Evolutionary conservation across 2,113 vertebrate genomes (phyloP).

Genomic region (Nannobrachium achirus): DNA sequence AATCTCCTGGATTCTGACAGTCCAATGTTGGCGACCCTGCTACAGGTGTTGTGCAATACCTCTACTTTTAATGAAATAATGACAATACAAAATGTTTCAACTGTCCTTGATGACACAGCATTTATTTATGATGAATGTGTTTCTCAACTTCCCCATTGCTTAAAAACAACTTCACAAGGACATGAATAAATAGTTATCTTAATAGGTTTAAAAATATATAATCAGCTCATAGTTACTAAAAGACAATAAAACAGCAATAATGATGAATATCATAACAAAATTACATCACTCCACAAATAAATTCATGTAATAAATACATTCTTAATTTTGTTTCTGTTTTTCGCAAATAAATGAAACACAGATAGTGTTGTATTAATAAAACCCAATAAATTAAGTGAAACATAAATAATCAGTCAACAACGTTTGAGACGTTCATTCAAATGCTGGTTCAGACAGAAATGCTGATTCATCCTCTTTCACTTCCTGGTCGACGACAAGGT

Average conservation of each 20-base stretch:
- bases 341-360: too few species aligned
- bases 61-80: too few species aligned
- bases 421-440: background rate
- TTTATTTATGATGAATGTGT: constrained; percentile 26
- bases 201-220: background rate
- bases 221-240: too few species aligned
- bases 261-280: background rate
- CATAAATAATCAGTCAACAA: background rate
- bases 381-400: background rate
- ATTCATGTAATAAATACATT: constrained; percentile 30
- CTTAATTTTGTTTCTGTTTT: background rate
- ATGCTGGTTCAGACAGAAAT: background rate
- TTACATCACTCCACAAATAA: background rate
- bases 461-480: background rate
- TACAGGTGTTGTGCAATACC: too few species aligned
- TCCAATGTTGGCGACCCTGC: too few species aligned
- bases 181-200: constrained; percentile 17
- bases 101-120: too few species aligned
- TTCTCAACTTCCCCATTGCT: background rate
- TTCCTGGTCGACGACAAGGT: background rate
- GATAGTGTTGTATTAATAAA: background rate
- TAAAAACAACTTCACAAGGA: background rate
- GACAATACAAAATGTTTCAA: too few species aligned
- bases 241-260: background rate
- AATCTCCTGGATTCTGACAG: too few species aligned